Evolutionary conservation across 2,797 vertebrate genomes (phyloP), one percentile per base, ranked within the genome.

Genomic region (Rhinophrynus dorsalis): DNA sequence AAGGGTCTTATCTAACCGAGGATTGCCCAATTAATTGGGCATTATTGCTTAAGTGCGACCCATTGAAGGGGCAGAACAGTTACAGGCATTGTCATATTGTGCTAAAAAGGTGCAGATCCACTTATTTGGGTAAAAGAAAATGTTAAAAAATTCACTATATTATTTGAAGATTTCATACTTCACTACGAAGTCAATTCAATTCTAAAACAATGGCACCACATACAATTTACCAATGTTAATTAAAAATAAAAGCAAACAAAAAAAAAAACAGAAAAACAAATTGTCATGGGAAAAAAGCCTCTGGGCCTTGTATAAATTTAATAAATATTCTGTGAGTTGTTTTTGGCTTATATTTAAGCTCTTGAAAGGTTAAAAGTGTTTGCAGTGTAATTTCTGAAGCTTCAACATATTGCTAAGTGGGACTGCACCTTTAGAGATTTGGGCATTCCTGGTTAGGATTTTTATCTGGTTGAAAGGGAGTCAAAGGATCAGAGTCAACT

Each of bases 31-130:
- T 61, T 9, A 17, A 11, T 3, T 2, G 57, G 17, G 23, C 9
- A 52, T 64, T 64, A 64, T 64, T 64, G 45, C 61, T 52, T 64
- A 64, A 40, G 32, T 64, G 21, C 32, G 3, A 38, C 32, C 32
- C 45, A 27, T 27, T 9, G 13, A 26, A 37, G 23, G 60, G 32
- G 33, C 23, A 38, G 21, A 63, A 18, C 24, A 51, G 12, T 17
- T 26, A 32, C 27, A 48, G 45, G 29, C 30, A 32, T 35, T 23
- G 32, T 33, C 20, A 21, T 20, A 35, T 30, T 20, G 9, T 18
- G 6, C 24, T 30, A 32, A 29, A 66, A 67, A 56, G 52, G 40
- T 47, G 64, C 52, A 67, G 51, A 40, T 54, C 48, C 35, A 65
- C 30, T 63, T 8, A 24, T 20, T 32, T 20, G 35, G 21, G 30